These are phyloP conservation scores for Eudyptes chrysolophus DNA, from an alignment of 2,113 vertebrate species.

Conservation along the genomic window DNA sequence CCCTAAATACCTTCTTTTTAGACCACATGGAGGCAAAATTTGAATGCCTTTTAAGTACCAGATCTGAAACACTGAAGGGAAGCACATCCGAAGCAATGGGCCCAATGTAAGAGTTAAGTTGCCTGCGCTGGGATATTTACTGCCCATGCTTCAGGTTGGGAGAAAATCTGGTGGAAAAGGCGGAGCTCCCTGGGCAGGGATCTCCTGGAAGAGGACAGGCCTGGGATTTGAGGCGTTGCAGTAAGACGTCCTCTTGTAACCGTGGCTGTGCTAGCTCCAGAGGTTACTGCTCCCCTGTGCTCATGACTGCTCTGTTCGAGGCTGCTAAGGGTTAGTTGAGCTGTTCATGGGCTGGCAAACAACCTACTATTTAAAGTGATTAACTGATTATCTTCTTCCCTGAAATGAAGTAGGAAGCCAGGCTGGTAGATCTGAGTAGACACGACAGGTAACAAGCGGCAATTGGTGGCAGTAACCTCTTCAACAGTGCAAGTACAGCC, in stretches of 20 bases:
- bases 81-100: neutral
- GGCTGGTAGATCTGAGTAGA: neutral
- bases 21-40: neutral
- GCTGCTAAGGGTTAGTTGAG: neutral
- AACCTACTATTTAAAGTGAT: neutral
- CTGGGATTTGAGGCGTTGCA: neutral
- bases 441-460: fast-evolving
- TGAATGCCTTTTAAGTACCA: neutral
- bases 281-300: neutral
- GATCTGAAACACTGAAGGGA: neutral
- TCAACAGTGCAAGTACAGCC: neutral
- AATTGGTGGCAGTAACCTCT: neutral
- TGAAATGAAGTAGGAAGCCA: neutral
- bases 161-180: neutral
- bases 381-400: neutral
- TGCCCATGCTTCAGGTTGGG: neutral
- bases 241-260: neutral
- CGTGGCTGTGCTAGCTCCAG: neutral
- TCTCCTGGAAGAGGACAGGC: neutral
- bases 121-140: neutral
- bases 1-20: neutral
- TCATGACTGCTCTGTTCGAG: neutral
- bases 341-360: neutral
- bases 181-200: neutral
- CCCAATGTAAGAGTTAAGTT: neutral